These are phyloP conservation scores for Chaetodon trifasciatus DNA, from an alignment of 2,797 vertebrate species.

Conservation along the genomic window DNA sequence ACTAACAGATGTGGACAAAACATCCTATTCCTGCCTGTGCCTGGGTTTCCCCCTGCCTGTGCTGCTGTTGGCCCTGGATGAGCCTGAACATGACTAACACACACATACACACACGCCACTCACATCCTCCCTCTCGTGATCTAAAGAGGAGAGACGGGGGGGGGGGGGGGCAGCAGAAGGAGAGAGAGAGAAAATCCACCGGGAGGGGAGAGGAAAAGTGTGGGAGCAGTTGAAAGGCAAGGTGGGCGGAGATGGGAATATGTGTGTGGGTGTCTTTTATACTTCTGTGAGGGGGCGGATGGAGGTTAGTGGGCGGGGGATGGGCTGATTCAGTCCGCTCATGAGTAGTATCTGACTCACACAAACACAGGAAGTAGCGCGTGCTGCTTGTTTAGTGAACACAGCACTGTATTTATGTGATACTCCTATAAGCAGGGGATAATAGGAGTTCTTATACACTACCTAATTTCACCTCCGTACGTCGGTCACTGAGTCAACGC, in stretches of 20 bases:
- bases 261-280: slow-evolving; percentile 80
- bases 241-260: slow-evolving; percentile 78
- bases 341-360: slow-evolving; percentile 88
- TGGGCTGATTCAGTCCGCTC: slow-evolving; percentile 77
- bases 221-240: slow-evolving; percentile 75
- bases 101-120: slow-evolving; percentile 67
- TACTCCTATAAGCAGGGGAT: slow-evolving; percentile 65
- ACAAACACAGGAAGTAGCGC: slow-evolving; percentile 82
- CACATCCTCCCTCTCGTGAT: slow-evolving; percentile 63
- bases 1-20: slow-evolving; percentile 81
- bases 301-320: slow-evolving; percentile 81
- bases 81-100: slow-evolving; percentile 83
- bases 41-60: slow-evolving; percentile 80
- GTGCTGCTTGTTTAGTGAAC: slow-evolving; percentile 78
- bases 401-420: slow-evolving; percentile 77
- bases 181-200: slow-evolving; percentile 57
- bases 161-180: slow-evolving; percentile 21
- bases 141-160: slow-evolving; percentile 34
- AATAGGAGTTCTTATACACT: slow-evolving; percentile 54
- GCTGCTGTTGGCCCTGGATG: slow-evolving; percentile 77
- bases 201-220: slow-evolving; percentile 70
- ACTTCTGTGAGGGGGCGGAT: slow-evolving; percentile 74
- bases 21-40: slow-evolving; percentile 79
- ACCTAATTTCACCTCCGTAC: slow-evolving; percentile 63
- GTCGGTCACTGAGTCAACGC: slow-evolving; percentile 76